A percentile compares a stretch with the other conserved stretches of the same genome.
Evolutionary conservation across 2,888 invertebrate species (phyloP).

Genomic region (Lycaena phlaeas): DNA sequence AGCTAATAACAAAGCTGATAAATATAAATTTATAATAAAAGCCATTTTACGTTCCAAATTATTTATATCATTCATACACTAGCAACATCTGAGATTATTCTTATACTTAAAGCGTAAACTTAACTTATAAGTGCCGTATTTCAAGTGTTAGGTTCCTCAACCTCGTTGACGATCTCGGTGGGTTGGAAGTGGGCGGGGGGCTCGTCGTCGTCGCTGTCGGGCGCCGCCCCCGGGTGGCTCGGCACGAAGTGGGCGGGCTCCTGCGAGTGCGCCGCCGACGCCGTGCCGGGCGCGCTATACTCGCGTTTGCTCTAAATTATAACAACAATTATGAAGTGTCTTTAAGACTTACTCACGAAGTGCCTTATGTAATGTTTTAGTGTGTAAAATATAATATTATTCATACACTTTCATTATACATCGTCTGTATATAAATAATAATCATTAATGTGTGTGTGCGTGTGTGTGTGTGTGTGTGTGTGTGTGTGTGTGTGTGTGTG

Average conservation of each 20-base stretch:
- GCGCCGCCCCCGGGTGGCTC: constrained; percentile 78
- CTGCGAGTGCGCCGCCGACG: constrained; percentile 48
- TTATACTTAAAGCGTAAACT: too few species aligned
- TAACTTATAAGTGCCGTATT: background rate
- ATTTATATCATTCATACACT: too few species aligned
- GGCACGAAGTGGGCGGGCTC: constrained; percentile 74
- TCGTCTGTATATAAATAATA: too few species aligned
- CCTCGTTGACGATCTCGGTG: constrained; percentile 69
- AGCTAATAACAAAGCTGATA: too few species aligned
- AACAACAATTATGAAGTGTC: background rate
- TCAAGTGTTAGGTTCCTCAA: constrained; percentile 32
- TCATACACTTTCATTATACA: too few species aligned
- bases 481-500: background rate
- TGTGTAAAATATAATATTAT: too few species aligned
- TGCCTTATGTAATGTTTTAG: too few species aligned
- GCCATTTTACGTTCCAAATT: too few species aligned
- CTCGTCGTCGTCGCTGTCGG: constrained; percentile 75
- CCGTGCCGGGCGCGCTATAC: constrained; percentile 76
- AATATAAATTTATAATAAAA: too few species aligned
- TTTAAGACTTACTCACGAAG: too few species aligned
- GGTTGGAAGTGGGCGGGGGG: constrained; percentile 36
- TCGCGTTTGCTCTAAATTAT: constrained; percentile 50
- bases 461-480: background rate
- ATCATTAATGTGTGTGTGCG: background rate
- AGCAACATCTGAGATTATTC: too few species aligned